Percentiles rank a stretch among this genome's conserved stretches.
Evolutionary conservation across 1,140 invertebrate genomes (phyloP).

Genomic region (Geopemphigus sp.): DNA sequence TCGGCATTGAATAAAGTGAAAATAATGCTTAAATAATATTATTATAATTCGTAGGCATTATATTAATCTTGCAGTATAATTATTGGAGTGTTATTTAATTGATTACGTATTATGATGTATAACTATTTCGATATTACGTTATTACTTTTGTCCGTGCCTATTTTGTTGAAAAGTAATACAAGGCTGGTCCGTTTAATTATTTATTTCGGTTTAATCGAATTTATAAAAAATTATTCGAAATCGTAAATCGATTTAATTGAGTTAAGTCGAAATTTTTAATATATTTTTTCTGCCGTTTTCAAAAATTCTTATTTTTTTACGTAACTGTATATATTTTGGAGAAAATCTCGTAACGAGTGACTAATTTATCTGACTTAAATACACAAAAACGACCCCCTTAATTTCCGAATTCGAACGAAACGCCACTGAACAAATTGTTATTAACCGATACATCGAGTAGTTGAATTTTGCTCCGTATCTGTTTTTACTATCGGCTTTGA

Average conservation of each 20-base stretch:
- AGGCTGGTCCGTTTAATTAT: constrained; percentile 22
- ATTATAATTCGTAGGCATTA: background rate
- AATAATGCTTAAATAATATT: background rate
- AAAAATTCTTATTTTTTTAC: background rate
- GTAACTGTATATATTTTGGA: too few species aligned
- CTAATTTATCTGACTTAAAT: too few species aligned
- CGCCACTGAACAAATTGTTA: too few species aligned
- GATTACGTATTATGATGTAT: too few species aligned
- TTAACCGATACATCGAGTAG: too few species aligned
- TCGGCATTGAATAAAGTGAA: background rate
- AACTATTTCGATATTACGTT: background rate
- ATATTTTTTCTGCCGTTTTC: background rate
- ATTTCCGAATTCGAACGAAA: too few species aligned
- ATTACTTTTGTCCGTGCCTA: background rate
- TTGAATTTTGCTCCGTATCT: too few species aligned
- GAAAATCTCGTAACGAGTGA: too few species aligned
- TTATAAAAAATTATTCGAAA: background rate
- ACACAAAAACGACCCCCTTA: too few species aligned
- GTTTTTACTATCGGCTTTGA: too few species aligned
- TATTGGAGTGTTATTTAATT: background rate
- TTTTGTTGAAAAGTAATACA: constrained; percentile 2
- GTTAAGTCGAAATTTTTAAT: background rate
- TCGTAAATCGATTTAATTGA: background rate
- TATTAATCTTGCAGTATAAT: background rate
- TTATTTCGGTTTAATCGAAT: background rate